A percentile compares a stretch with the other conserved stretches of the same genome.
These are phyloP conservation scores for Nannobrachium achirus DNA, from an alignment of 2,113 vertebrate genomes.

Conservation along the genomic window DNA sequence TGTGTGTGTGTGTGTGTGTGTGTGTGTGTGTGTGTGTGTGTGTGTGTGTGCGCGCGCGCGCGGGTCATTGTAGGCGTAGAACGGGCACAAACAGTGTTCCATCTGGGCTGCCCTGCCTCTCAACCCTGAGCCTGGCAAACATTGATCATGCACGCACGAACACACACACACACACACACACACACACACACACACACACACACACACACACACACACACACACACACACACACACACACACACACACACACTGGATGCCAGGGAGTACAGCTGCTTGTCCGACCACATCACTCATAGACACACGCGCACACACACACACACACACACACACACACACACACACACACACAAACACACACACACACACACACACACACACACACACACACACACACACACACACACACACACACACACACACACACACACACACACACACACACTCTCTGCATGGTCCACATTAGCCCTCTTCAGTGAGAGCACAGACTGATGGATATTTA, in stretches of 20 bases:
- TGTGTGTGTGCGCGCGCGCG: slow-evolving; percentile 19
- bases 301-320: slow-evolving; percentile 39
- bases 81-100: slow-evolving; percentile 56
- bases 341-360: slow-evolving; percentile 31
- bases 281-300: slow-evolving; percentile 62
- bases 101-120: slow-evolving; percentile 63
- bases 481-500: slow-evolving; percentile 67
- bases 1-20: background rate
- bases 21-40: background rate
- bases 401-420: slow-evolving; percentile 37
- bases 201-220: slow-evolving; percentile 13
- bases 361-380: slow-evolving; percentile 43
- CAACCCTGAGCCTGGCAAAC: slow-evolving; percentile 62
- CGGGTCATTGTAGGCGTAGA: slow-evolving; percentile 32
- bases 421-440: slow-evolving; percentile 34
- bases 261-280: slow-evolving; percentile 59
- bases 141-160: slow-evolving; percentile 63
- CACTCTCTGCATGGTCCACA: slow-evolving; percentile 67
- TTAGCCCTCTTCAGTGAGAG: slow-evolving; percentile 66
- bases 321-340: slow-evolving; percentile 40
- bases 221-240: slow-evolving; percentile 8
- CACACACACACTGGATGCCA: slow-evolving; percentile 19
- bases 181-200: slow-evolving; percentile 17
- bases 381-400: slow-evolving; percentile 40
- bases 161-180: slow-evolving; percentile 34